Percentiles rank a stretch among this genome's conserved stretches.
These are phyloP conservation scores for Salmo trutta DNA, from an alignment of 2,797 vertebrate species.

Conservation along the genomic window DNA sequence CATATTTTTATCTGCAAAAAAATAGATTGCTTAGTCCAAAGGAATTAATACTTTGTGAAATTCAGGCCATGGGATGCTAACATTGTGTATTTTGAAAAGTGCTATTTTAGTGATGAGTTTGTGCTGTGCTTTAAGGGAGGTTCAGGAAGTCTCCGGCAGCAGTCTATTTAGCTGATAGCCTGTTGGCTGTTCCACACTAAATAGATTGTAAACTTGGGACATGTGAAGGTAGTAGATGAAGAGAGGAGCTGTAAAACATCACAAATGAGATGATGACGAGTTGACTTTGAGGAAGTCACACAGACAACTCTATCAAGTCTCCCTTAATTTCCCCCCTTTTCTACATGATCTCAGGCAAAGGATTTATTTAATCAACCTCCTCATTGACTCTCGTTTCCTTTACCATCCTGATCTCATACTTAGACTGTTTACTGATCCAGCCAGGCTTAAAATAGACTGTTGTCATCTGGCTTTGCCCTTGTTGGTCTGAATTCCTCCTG, in stretches of 20 bases:
- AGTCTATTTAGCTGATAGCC: neutral
- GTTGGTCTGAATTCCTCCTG: neutral
- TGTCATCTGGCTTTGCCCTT: neutral
- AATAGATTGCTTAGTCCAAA: neutral
- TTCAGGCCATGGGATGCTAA: neutral
- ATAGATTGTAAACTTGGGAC: neutral
- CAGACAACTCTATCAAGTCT: neutral
- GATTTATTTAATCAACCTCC: neutral
- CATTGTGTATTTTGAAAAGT: neutral
- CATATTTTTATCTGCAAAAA: neutral
- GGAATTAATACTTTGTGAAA: neutral
- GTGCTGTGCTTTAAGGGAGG: neutral
- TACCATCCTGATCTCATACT: neutral
- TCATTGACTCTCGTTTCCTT: neutral
- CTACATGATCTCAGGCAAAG: neutral
- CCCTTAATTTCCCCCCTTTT: too few relatives aligned
- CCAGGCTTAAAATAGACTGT: neutral
- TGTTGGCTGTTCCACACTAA: neutral
- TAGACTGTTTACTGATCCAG: neutral
- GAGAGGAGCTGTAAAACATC: neutral
- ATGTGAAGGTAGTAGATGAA: neutral
- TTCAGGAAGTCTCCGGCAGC: neutral
- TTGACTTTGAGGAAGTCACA: neutral
- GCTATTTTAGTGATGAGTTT: slow-evolving; percentile 1
- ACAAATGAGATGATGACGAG: neutral